Evolutionary conservation across 2,888 invertebrate genomes (phyloP), one percentile per base, ranked within the genome.

Genomic region (Plusia festucae): DNA sequence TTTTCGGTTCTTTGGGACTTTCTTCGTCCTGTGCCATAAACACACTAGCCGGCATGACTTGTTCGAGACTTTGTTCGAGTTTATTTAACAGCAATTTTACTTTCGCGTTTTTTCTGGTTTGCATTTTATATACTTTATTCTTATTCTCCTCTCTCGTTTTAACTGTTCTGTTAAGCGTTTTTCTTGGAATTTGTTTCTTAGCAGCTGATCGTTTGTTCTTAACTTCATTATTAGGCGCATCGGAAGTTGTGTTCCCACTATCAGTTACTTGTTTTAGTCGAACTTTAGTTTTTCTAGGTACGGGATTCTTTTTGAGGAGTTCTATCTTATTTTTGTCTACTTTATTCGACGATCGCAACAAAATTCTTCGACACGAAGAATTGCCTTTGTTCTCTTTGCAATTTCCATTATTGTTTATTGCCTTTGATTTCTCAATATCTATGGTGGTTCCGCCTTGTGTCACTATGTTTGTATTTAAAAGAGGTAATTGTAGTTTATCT

Each of bases 281-380:
- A 4, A 72, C 64, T 73, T 70, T 73, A 2, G 69, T 67, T 73
- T 82, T 76, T 49, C 55, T 76, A 22, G 62, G 53, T 16, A 51
- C 20, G 46, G 65, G 22, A 2, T 71, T 67, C 32, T 68, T 63
- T 20, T 66, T 54, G 16, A 49, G 4, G 5, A 61, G 0, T 51
- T 61, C 55, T 16, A 58, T 51, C 46, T 53, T 53, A 56, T 78
- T 63, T 18, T 59, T 34, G 51, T 76, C 69, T 40, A 83, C 53
- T 69, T 84, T 86, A 72, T 88, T 88, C 20, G 88, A 88, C 16
- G 92, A 88, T 57, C 88, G 82, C 57, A 91, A 71, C 30, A 88
- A 62, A 66, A 88, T 89, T 13, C 88, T 84, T 22, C 88, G 86
- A 68, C 78, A 72, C 4, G 69, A 59, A 20, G 60, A 13, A 13